Evolutionary conservation across 2,888 invertebrate genomes (phyloP).

Genomic region (Thymelicus sylvestris): DNA sequence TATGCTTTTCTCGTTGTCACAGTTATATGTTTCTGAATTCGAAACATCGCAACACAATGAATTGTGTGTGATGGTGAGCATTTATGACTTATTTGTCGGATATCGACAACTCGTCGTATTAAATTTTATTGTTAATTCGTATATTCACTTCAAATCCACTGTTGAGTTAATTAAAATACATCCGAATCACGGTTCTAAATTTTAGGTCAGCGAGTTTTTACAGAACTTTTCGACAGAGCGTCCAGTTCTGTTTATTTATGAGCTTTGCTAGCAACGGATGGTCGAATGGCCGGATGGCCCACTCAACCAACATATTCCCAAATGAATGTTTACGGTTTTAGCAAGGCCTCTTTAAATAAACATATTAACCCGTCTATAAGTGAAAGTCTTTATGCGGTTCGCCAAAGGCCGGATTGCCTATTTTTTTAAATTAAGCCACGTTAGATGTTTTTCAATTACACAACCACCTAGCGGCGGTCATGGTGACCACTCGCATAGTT

Average conservation of each 20-base stretch:
- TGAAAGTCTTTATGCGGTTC: no score
- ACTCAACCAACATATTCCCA: constrained; percentile 63
- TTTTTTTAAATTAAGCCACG: no score
- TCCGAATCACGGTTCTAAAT: constrained; percentile 77
- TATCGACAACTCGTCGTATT: no score
- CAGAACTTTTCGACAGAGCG: constrained; percentile 79
- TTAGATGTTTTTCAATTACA: no score
- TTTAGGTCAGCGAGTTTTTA: constrained; percentile 71
- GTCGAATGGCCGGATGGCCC: constrained; percentile 61
- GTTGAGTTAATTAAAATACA: constrained; percentile 80
- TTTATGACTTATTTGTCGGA: no score
- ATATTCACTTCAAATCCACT: constrained; percentile 44
- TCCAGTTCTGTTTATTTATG: constrained; percentile 84
- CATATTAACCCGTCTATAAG: not conserved
- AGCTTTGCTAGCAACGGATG: constrained; percentile 69
- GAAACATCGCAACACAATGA: no score
- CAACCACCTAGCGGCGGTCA: no score
- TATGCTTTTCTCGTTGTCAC: no score
- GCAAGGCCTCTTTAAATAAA: not conserved
- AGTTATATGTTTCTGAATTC: no score
- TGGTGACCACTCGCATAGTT: no score
- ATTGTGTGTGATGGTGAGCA: no score
- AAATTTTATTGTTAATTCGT: not conserved
- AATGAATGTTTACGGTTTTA: constrained; percentile 15
- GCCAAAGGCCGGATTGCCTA: no score